These are phyloP conservation scores for Coelinius sp. DNA, from an alignment of 2,888 invertebrate genomes.

Conservation along the genomic window DNA sequence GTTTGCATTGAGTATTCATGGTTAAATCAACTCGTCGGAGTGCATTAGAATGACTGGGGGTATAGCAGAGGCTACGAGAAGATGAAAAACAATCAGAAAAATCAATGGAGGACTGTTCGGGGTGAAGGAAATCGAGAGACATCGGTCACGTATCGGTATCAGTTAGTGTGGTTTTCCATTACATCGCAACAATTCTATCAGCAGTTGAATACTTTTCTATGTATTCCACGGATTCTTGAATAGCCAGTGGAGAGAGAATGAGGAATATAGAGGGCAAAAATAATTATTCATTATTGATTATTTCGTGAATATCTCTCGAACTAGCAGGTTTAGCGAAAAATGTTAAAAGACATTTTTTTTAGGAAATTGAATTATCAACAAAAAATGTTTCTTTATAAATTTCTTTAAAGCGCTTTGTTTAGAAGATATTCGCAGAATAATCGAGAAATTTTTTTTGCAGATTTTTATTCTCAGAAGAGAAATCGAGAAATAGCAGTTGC, in stretches of 20 bases:
- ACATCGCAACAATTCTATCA: constrained; percentile 27
- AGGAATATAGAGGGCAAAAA: no score
- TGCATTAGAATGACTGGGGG: neutral
- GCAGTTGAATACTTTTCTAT: neutral
- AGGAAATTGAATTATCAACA: no score
- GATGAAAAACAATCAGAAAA: neutral
- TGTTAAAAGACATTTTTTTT: no score
- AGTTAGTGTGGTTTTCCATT: constrained; percentile 28
- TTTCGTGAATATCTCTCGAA: no score
- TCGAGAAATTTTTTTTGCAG: neutral
- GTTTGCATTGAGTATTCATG: neutral
- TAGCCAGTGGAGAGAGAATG: neutral
- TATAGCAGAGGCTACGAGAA: neutral
- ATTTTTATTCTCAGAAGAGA: neutral
- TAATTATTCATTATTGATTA: no score
- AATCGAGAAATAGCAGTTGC: neutral
- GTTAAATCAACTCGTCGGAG: neutral
- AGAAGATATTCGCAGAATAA: neutral
- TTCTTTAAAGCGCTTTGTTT: no score
- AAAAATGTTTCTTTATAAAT: no score
- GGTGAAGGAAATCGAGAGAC: constrained; percentile 16
- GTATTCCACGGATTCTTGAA: neutral
- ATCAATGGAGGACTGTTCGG: neutral
- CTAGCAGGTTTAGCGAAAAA: no score
- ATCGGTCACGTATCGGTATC: constrained; percentile 35